These are phyloP conservation scores for Tigriopus californicus DNA, from an alignment of 2,888 invertebrate species.

Conservation along the genomic window DNA sequence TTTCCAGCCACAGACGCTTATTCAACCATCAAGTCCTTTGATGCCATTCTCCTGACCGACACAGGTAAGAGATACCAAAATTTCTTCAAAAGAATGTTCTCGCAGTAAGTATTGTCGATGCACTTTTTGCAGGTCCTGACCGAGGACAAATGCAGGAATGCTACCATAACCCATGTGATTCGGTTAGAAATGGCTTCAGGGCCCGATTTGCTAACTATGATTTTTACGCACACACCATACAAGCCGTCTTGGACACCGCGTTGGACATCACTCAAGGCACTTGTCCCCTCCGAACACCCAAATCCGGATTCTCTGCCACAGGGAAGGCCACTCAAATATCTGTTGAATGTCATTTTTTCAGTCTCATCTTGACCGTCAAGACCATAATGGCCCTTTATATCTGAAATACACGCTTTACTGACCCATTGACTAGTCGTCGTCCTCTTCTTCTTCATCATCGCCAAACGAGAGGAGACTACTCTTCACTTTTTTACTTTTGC, in stretches of 20 bases:
- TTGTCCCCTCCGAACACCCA: too few species aligned
- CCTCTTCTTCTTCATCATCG: slow-evolving; percentile 24
- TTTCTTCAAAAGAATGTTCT: too few species aligned
- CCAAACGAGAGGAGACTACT: slow-evolving; percentile 23
- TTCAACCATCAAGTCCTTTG: neutral
- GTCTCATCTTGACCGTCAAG: too few species aligned
- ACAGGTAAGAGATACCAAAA: neutral
- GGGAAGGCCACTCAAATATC: too few species aligned
- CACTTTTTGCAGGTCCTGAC: neutral
- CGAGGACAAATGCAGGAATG: slow-evolving; percentile 1
- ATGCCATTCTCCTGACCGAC: neutral
- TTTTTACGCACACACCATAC: neutral
- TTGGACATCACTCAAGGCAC: too few species aligned
- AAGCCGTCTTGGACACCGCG: too few species aligned
- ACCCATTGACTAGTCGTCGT: slow-evolving; percentile 1
- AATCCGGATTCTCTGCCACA: too few species aligned
- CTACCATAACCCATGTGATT: slow-evolving; percentile 3
- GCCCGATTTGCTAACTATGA: neutral
- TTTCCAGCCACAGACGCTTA: neutral
- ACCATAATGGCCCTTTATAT: too few species aligned
- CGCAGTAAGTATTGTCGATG: too few species aligned
- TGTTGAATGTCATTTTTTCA: too few species aligned
- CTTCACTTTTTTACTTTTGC: too few species aligned
- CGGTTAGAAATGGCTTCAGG: neutral
- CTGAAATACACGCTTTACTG: too few species aligned